Evolutionary conservation across 2,113 vertebrate genomes (phyloP), one percentile per base, ranked within the genome.

Genomic region (Channa argus): DNA sequence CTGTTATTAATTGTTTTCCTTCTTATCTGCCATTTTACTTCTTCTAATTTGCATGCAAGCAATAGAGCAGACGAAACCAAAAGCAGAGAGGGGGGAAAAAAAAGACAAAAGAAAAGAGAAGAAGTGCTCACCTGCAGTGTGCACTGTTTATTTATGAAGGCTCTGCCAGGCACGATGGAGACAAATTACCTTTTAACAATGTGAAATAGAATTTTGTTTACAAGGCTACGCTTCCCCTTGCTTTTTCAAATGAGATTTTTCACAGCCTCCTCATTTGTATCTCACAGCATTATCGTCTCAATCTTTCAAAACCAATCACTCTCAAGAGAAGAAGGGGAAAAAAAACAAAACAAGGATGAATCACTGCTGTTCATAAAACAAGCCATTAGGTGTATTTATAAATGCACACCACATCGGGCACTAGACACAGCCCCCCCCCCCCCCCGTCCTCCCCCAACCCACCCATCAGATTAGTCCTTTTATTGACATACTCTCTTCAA

Each of bases 121-220:
- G 44, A 49, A 72, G 64, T 74, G 49, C 80, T 91, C 85, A 94
- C 91, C 93, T 93, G 91, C 90, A 89, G 86, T 89, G 82, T 88
- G 86, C 67, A 63, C 87, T 92, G 90, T 89, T 93, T 92, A 94
- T 94, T 94, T 93, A 94, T 94, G 92, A 94, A 94, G 80, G 79
- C 85, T 87, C 82, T 88, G 91, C 87, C 87, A 86, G 88, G 83
- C 83, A 70, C 78, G 79, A 93, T 91, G 89, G 92, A 92, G 92
- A 94, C 93, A 94, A 94, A 94, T 95, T 89, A 92, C 90, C 91
- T 93, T 94, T 94, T 94, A 94, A 94, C 92, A 94, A 93, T 91
- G 91, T 90, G 91, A 92, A 94, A 94, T 93, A 92, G 93, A 94
- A 94, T 94, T 94, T 93, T 94, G 91, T 95, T 94, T 94, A 94